Base-by-base conservation (phyloP, 2,888 invertebrate species). In the Watsonalla cultraria region DNA sequence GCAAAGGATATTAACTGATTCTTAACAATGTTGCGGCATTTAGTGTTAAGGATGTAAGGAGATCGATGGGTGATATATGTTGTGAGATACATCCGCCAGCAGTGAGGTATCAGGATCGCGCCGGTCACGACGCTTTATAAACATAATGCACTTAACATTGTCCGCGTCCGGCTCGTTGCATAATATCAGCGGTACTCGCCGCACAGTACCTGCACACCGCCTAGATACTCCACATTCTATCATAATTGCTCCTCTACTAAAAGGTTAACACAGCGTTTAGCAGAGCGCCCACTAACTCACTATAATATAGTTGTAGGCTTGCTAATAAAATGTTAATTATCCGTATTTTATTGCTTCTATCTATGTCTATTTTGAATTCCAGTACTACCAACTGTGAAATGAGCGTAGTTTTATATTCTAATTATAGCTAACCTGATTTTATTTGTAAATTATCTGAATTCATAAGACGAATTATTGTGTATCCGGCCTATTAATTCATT, bases 91-190 rank as follows among this genome's bases (percentile, higher is more conserved):
- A 74, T 77, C 80, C 80, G 82, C 74, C 58, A 76, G 60, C 56
- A 57, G 64, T 57, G 58, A 66, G 58, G 60, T 65, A 70, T 66
- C 73, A 71, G 72, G 70, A 74, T 70, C 65, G 70, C 76, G 71
- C 81, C 61, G 74, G 86, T 85, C 85, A 86, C 86, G 86, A 80
- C 73, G 57, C 62, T 58, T 60, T 66, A 70, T 67, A 72, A 72
- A 71, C 72, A 70, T 71, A 83, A 79, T 81, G 78, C 77, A 78
- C 74, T 78, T 76, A 80, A 78, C 81, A 84, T 81, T 86, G 84
- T 84, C 72, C 74, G 80, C 71, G 83, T 88, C 88, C 86, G 87
- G 82, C 82, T 88, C 61, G 66, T 88, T 88, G 85, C 85, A 84
- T 87, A 87, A 88, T 84, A 72, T 72, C 68, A 74, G 77, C 74